A percentile compares a stretch with the other conserved stretches of the same genome.
Evolutionary conservation across 1,140 invertebrate genomes (phyloP).

Genomic region (Oedothorax gibbosus): DNA sequence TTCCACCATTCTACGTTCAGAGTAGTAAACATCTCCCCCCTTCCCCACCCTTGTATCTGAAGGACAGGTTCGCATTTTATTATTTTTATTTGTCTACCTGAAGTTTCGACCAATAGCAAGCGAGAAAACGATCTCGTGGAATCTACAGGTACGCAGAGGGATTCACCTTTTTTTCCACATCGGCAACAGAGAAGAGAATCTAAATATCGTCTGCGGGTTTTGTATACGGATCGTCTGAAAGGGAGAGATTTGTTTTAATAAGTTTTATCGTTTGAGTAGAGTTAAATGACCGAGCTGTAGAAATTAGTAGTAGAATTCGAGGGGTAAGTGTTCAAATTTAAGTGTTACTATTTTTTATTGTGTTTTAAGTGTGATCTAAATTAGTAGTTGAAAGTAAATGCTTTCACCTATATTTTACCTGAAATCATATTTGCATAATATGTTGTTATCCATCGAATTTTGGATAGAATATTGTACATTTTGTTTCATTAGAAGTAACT

Average conservation of each 20-base stretch:
- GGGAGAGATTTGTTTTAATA: background rate
- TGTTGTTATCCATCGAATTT: too few species aligned
- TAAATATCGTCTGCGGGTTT: conserved; percentile 12
- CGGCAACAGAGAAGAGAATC: conserved; percentile 13
- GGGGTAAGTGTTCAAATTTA: background rate
- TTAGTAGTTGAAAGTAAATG: too few species aligned
- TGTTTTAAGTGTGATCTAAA: too few species aligned
- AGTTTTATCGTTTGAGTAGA: background rate
- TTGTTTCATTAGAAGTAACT: too few species aligned
- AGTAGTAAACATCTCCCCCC: conserved; percentile 34
- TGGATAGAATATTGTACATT: too few species aligned
- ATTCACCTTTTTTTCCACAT: conserved; percentile 3
- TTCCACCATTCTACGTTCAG: conserved; percentile 10
- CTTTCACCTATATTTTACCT: too few species aligned
- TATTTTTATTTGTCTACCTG: conserved; percentile 18
- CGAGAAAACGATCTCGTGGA: background rate
- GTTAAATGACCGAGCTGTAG: background rate
- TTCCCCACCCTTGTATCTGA: conserved; percentile 4
- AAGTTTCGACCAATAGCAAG: conserved; percentile 15
- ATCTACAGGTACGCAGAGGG: conserved; percentile 43
- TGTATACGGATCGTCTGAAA: background rate
- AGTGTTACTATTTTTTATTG: too few species aligned
- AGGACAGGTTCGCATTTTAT: conserved; percentile 39
- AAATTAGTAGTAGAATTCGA: background rate
- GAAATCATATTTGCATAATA: too few species aligned